Percentiles rank a stretch among this genome's conserved stretches.
These are phyloP conservation scores for Odontomachus brunneus DNA, from an alignment of 1,140 invertebrate genomes.

Conservation along the genomic window DNA sequence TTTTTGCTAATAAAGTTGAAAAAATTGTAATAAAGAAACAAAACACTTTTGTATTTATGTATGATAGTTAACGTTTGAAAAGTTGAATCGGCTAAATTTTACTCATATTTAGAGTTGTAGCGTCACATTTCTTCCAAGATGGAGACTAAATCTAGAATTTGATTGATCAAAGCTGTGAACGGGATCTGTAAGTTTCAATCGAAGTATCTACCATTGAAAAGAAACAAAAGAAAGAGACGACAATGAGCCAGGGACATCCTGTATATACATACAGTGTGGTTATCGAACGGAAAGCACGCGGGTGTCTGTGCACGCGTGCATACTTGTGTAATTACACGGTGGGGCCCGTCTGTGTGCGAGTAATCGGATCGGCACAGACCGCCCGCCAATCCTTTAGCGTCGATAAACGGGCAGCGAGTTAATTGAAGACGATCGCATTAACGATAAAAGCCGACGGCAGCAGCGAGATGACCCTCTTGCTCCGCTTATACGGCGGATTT, in stretches of 20 bases:
- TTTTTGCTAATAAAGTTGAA: no score
- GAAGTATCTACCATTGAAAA: not conserved
- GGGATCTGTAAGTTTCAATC: not conserved
- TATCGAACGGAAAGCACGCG: not conserved
- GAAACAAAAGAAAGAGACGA: not conserved
- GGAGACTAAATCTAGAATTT: not conserved
- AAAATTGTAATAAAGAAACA: no score
- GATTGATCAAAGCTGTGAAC: not conserved
- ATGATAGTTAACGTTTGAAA: no score
- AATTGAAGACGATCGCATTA: conserved; percentile 57
- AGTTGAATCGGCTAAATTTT: no score
- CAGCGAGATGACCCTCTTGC: conserved; percentile 1
- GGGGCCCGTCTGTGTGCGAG: not conserved
- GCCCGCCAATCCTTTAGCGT: conserved; percentile 50
- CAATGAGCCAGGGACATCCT: not conserved
- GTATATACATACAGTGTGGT: not conserved
- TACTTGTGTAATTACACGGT: conserved; percentile 23
- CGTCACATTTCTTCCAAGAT: not conserved
- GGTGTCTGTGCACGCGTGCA: not conserved
- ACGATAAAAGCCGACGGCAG: conserved; percentile 37
- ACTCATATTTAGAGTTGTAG: no score
- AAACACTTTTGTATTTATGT: no score
- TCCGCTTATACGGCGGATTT: conserved; percentile 7
- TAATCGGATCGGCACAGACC: conserved; percentile 42
- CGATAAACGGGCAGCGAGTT: conserved; percentile 53